These are phyloP conservation scores for Naja naja DNA, from an alignment of 2,113 vertebrate species.

Conservation along the genomic window DNA sequence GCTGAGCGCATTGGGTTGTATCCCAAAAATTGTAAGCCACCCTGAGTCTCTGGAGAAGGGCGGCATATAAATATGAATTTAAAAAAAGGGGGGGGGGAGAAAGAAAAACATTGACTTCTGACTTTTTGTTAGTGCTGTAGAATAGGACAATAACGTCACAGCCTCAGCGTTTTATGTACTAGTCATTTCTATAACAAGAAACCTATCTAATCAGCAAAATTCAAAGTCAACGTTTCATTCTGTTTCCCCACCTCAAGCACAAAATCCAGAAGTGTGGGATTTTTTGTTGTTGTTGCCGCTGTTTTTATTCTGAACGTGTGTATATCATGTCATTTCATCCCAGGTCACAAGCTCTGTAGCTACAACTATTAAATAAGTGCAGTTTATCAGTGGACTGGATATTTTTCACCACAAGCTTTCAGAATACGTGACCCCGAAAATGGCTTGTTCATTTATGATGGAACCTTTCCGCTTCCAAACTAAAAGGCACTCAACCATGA, in stretches of 20 bases:
- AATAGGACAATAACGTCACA: not conserved
- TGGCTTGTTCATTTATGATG: not conserved
- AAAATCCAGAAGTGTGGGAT: not conserved
- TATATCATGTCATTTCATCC: not conserved
- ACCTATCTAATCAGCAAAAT: not conserved
- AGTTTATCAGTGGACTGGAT: not conserved
- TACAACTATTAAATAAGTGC: not conserved
- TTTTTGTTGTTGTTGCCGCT: not conserved
- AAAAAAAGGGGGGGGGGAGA: too few species aligned
- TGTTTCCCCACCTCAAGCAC: not conserved
- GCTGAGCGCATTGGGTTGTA: too few species aligned
- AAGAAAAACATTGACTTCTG: too few species aligned
- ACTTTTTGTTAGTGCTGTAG: not conserved
- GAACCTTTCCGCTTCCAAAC: not conserved
- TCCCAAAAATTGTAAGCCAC: too few species aligned
- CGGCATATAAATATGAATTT: too few species aligned
- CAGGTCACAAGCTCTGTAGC: not conserved
- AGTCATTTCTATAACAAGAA: not conserved
- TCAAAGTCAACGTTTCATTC: not conserved
- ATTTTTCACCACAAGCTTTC: not conserved
- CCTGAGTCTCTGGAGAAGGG: too few species aligned
- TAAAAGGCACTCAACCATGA: not conserved
- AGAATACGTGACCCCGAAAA: not conserved
- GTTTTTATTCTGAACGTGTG: not conserved
- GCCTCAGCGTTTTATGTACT: too few species aligned